phyloP scores from a whole-genome alignment of 2,113 vertebrate species.

The Xenopus laevis region DNA sequence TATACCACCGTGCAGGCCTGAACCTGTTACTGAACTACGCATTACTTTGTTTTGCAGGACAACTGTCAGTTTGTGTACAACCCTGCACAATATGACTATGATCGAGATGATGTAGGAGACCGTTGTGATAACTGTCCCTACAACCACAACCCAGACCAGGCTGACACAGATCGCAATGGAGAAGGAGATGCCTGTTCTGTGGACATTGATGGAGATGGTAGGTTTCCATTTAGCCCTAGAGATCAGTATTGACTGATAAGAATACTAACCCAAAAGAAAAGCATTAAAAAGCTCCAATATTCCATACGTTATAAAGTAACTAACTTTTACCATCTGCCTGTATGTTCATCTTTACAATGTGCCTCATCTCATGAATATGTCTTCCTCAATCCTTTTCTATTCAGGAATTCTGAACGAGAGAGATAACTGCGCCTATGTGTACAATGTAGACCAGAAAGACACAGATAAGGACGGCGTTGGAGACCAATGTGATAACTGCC shows the following conservation, averaged over 20 bases:
- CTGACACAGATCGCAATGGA: constrained; percentile 90
- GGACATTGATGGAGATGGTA: constrained; percentile 96
- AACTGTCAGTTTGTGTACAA: constrained; percentile 94
- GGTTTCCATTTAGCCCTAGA: constrained; percentile 5
- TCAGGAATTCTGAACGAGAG: constrained; percentile 89
- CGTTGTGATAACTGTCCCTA: constrained; percentile 94
- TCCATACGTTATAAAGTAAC: no score
- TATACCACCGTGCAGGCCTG: no score
- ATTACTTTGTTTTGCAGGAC: constrained; percentile 69
- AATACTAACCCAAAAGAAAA: no score
- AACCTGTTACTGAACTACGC: no score
- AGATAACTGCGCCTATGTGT: constrained; percentile 95
- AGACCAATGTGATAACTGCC: constrained; percentile 98
- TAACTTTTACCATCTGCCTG: no score
- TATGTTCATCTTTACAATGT: no score
- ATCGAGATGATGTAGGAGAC: constrained; percentile 92
- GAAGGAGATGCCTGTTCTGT: constrained; percentile 93
- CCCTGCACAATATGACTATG: constrained; percentile 90
- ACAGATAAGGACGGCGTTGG: constrained; percentile 91
- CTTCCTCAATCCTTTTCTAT: constrained; percentile 14
- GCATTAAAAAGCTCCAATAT: no score
- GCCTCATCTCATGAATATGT: no score
- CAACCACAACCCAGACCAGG: constrained; percentile 92
- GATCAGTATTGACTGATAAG: no score
- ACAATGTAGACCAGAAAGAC: constrained; percentile 94